Evolutionary conservation across 2,113 vertebrate genomes (phyloP).

Genomic region (Macrotis lagotis): DNA sequence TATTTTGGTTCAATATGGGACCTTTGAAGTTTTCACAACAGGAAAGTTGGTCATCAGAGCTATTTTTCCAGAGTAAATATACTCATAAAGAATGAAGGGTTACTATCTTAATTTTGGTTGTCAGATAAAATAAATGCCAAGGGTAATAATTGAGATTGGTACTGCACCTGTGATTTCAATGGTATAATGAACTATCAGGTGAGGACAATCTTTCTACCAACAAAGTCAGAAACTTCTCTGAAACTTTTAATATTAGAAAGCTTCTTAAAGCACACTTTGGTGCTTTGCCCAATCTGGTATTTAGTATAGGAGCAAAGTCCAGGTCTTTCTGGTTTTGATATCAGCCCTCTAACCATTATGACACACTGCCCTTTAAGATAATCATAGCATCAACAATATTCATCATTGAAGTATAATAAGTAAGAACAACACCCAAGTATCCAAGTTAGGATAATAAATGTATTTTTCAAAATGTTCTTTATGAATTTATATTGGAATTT

Average conservation of each 20-base stretch:
- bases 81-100: background rate
- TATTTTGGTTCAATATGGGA: background rate
- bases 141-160: background rate
- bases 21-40: background rate
- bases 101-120: background rate
- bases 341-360: background rate
- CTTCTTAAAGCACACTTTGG: background rate
- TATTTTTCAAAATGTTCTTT: slow-evolving; percentile 68
- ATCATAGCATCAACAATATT: background rate
- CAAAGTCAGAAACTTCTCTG: background rate
- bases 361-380: background rate
- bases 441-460: slow-evolving; percentile 35
- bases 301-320: background rate
- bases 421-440: background rate
- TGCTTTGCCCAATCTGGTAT: background rate
- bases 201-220: background rate
- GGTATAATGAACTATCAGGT: background rate
- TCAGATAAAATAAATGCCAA: background rate
- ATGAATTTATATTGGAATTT: slow-evolving; percentile 63
- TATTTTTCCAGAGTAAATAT: background rate
- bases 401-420: background rate
- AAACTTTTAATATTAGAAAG: background rate
- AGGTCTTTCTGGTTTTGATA: background rate
- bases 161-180: background rate
- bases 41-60: background rate